Percentiles rank a stretch among this genome's conserved stretches.
phyloP scores from a whole-genome alignment of 2,888 invertebrate species.

The Yponomeuta malinellus region DNA sequence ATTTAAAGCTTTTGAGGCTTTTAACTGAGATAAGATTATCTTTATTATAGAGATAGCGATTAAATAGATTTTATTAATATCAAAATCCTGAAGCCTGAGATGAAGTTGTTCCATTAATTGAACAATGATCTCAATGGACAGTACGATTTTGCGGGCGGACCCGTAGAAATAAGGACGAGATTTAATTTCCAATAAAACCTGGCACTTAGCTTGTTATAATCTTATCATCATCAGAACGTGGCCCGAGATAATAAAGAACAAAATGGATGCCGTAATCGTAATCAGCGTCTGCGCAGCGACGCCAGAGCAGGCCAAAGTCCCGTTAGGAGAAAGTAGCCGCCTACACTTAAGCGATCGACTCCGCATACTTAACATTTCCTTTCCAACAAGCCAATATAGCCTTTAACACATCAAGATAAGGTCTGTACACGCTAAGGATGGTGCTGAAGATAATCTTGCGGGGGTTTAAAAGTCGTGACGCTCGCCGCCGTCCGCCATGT shows the following conservation, averaged over 20 bases:
- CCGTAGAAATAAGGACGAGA: not conserved
- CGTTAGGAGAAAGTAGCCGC: slow-evolving; percentile 75
- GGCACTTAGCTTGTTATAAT: slow-evolving; percentile 24
- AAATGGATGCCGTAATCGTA: slow-evolving; percentile 59
- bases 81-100: too few species aligned
- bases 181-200: not conserved
- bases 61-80: not conserved
- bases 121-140: too few species aligned
- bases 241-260: slow-evolving; percentile 55
- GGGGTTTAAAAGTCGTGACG: slow-evolving; percentile 14
- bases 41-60: not conserved
- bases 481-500: slow-evolving; percentile 12
- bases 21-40: not conserved
- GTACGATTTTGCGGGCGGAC: too few species aligned
- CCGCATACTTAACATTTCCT: slow-evolving; percentile 19
- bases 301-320: slow-evolving; percentile 41
- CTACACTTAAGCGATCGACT: slow-evolving; percentile 48
- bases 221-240: slow-evolving; percentile 40
- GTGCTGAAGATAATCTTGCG: slow-evolving; percentile 4
- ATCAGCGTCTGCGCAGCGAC: slow-evolving; percentile 38
- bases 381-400: slow-evolving; percentile 23
- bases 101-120: too few species aligned
- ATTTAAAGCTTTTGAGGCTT: not conserved
- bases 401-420: not conserved
- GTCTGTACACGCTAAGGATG: not conserved